phyloP scores from a whole-genome alignment of 2,888 invertebrate genomes.

The Pyrrhosoma nymphula region DNA sequence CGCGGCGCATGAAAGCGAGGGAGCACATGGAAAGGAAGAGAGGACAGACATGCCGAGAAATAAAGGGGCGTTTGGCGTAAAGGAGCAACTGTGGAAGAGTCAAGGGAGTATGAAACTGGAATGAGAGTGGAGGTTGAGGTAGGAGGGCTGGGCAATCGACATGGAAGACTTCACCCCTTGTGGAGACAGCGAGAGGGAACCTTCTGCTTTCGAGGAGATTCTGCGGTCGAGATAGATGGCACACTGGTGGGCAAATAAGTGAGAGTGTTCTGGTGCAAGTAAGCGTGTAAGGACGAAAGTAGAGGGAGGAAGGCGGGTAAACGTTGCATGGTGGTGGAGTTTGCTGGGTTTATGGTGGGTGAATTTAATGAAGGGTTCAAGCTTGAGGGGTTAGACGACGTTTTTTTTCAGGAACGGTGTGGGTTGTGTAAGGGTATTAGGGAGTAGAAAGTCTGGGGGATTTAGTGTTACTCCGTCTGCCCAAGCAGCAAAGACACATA shows the following conservation, averaged over 20 bases:
- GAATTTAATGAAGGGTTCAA: neutral
- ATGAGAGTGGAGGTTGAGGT: neutral
- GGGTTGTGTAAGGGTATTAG: neutral
- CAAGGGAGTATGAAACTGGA: too few species aligned
- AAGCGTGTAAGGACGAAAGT: neutral
- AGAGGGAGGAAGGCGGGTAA: neutral
- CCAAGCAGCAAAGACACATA: neutral
- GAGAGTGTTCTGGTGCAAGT: neutral
- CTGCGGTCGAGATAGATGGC: conserved; percentile 4
- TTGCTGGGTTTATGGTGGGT: neutral
- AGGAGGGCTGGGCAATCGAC: neutral
- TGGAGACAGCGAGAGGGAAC: neutral
- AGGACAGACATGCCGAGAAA: neutral
- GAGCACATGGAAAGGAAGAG: neutral
- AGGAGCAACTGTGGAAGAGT: neutral
- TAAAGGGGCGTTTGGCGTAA: neutral
- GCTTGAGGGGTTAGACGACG: neutral
- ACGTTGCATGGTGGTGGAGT: neutral
- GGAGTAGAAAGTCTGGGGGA: neutral
- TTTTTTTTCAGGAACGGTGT: neutral
- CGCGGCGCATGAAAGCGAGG: neutral
- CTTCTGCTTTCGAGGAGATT: neutral
- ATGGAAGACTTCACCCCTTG: neutral
- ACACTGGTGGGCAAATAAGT: neutral
- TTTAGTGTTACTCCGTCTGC: neutral